These are phyloP conservation scores for Oryzias javanicus DNA, from an alignment of 2,113 vertebrate species.

Conservation along the genomic window DNA sequence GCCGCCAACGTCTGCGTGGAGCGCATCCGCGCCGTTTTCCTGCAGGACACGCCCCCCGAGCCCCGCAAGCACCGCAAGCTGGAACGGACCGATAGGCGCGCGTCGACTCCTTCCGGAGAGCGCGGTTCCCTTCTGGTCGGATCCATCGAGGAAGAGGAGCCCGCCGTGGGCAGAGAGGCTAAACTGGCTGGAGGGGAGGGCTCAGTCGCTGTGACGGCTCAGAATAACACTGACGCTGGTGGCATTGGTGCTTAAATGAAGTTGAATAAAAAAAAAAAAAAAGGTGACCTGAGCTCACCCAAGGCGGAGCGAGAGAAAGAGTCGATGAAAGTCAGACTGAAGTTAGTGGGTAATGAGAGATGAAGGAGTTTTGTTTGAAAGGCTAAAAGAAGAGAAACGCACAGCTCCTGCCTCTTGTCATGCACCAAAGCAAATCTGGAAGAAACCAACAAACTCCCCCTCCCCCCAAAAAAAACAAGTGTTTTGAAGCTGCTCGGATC, in stretches of 20 bases:
- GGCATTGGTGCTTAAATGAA: conserved; percentile 56
- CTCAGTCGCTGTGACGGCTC: conserved; percentile 46
- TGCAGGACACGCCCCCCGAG: conserved; percentile 63
- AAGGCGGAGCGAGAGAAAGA: conserved; percentile 10
- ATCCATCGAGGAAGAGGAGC: conserved; percentile 35
- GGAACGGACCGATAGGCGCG: conserved; percentile 67
- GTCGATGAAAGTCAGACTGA: conserved; percentile 34
- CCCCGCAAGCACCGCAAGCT: conserved; percentile 79
- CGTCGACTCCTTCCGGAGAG: conserved; percentile 36
- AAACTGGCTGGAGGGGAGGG: conserved; percentile 52
- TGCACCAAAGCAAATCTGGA: conserved; percentile 22
- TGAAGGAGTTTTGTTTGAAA: conserved; percentile 8
- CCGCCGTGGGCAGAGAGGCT: conserved; percentile 30
- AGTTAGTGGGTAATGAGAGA: conserved; percentile 23
- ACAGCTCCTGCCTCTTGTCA: conserved; percentile 26
- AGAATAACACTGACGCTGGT: conserved; percentile 55
- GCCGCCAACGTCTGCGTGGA: conserved; percentile 81
- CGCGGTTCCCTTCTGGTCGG: conserved; percentile 24
- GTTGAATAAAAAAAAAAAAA: conserved; percentile 17
- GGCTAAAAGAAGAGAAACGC: background rate
- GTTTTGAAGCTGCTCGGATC: conserved; percentile 47
- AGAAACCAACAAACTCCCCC: conserved; percentile 32
- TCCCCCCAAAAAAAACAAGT: conserved; percentile 31
- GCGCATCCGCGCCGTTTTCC: conserved; percentile 80
- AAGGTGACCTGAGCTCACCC: conserved; percentile 14